These are phyloP conservation scores for Phataginus tricuspis DNA, from an alignment of 2,797 vertebrate genomes.

Conservation along the genomic window DNA sequence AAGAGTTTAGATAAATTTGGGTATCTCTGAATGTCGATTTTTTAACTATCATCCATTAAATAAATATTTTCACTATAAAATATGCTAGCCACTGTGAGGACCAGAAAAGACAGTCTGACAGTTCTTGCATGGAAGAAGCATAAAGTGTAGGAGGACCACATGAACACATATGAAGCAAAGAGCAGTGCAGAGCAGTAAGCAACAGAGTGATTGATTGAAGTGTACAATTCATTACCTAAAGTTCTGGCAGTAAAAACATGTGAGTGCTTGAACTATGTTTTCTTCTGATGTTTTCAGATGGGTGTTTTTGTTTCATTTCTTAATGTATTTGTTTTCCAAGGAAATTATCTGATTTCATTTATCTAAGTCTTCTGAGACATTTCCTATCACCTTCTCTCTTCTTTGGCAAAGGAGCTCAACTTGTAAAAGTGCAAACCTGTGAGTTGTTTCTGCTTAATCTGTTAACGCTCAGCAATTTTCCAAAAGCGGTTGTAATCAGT, in stretches of 20 bases:
- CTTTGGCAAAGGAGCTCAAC: slow-evolving; percentile 49
- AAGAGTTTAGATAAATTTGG: not conserved
- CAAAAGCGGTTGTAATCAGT: slow-evolving; percentile 18
- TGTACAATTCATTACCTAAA: not conserved
- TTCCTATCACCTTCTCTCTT: not conserved
- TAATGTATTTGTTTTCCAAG: slow-evolving; percentile 56
- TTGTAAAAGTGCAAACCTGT: not conserved
- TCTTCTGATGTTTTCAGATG: not conserved
- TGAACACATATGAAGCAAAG: not conserved
- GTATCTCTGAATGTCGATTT: not conserved
- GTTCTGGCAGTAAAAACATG: not conserved
- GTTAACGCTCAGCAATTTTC: slow-evolving; percentile 54
- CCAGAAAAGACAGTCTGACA: no score
- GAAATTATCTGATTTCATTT: slow-evolving; percentile 60
- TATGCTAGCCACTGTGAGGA: not conserved
- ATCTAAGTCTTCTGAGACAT: slow-evolving; percentile 56
- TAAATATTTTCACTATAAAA: not conserved
- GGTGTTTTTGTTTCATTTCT: slow-evolving; percentile 46
- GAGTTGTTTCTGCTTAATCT: slow-evolving; percentile 34
- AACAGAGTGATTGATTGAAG: not conserved
- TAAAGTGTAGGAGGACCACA: fast-evolving
- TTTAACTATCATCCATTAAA: not conserved
- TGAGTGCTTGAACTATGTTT: slow-evolving; percentile 12
- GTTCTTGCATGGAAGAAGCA: not conserved
- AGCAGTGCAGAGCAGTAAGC: not conserved